phyloP scores from a whole-genome alignment of 2,888 invertebrate genomes.

The Lysandra coridon region DNA sequence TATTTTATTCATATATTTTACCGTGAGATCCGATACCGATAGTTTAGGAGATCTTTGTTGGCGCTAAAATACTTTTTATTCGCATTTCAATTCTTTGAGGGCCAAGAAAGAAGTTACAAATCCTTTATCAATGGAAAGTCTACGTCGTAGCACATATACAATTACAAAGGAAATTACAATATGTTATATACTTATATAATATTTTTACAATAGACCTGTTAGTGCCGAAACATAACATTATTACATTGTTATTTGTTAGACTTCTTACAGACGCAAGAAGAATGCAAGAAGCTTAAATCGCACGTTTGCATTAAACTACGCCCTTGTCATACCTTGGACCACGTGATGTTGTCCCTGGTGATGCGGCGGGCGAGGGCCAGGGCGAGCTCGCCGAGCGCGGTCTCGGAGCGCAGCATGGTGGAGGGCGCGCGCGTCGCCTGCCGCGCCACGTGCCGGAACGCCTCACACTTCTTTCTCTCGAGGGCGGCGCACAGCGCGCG shows the following conservation, averaged over 20 bases:
- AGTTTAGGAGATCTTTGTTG: neutral
- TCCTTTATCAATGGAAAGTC: neutral
- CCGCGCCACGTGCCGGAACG: conserved; percentile 85
- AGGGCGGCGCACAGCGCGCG: conserved; percentile 84
- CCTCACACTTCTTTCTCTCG: conserved; percentile 88
- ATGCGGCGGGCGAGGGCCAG: conserved; percentile 86
- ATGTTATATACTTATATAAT: too few species aligned
- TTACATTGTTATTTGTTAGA: too few species aligned
- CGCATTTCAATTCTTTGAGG: neutral
- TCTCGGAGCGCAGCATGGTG: conserved; percentile 81
- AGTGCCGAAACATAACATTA: too few species aligned
- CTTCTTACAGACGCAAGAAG: too few species aligned
- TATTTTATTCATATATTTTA: neutral
- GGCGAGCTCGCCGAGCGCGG: conserved; percentile 82
- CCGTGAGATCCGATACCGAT: too few species aligned
- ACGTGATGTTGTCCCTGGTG: conserved; percentile 86
- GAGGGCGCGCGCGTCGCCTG: conserved; percentile 84
- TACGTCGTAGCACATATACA: neutral
- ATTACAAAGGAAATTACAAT: too few species aligned
- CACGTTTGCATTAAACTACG: neutral
- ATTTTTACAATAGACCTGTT: too few species aligned
- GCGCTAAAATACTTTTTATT: neutral
- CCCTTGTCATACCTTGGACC: conserved; percentile 84
- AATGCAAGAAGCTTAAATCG: too few species aligned
- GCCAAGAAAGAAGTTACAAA: neutral